Base-by-base conservation (phyloP, 2,113 vertebrate species). In the Amphiprion ocellaris region DNA sequence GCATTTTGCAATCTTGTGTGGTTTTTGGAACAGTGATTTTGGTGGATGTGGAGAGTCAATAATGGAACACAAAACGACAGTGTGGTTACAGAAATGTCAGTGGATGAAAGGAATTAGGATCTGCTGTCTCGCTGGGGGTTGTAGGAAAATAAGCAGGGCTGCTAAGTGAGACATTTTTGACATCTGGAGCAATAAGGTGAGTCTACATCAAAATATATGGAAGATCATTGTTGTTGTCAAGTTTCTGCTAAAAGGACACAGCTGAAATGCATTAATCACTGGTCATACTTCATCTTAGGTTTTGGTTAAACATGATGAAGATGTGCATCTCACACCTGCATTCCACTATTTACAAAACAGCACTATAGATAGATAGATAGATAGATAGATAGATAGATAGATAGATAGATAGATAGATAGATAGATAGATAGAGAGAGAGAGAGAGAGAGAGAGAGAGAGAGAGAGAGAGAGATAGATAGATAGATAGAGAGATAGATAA, bases 1-100 rank as follows among this genome's bases (percentile, higher is more conserved):
- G 73, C 82, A 65, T 87, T 87, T 78, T 17, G n/a, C 68, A 84
- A 83, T 77, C 83, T 44, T 49, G 33, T 80, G 56, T 23, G 1
- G 33, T 12, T 79, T 70, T 69, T 49, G 23, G 26, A 59, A 12
- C 26, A 19, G 23, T 39, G 24, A 52, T 49, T 67, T 75, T 53
- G 30, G 26, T 72, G 50, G 55, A 16, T 46, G 66, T 39, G 10
- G 30, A 74, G 39, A 52, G 28, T 37, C 30, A 46, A 17, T 72
- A 71, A 77, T 80, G 75, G 69, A 54, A 63, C 3, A 56, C 30
- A 30, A 30, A 30, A 30, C 2, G 30, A 30, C 41, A 56, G 46
- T 1, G n/a, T 56, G 37, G 70, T 82, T 30, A 30, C 33, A 52
- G 49, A 69, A 46, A 73, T 54, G 8, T 50, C 67, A 28, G 47